These are phyloP conservation scores for Drosophila takahashii DNA, from an alignment of 1,140 invertebrate genomes.

Conservation along the genomic window DNA sequence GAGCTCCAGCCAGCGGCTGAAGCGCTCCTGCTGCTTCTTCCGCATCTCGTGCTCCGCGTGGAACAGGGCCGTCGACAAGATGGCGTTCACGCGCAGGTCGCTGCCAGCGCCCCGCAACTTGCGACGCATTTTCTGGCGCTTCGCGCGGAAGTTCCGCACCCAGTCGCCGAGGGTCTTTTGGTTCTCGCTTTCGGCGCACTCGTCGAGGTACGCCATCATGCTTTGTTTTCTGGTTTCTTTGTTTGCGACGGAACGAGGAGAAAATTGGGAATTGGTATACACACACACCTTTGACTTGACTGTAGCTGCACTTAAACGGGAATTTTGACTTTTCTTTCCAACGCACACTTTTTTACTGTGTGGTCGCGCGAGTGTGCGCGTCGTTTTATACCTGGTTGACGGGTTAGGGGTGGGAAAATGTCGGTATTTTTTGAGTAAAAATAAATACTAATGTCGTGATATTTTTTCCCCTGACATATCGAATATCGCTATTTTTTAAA, in stretches of 20 bases:
- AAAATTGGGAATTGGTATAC: constrained; percentile 26
- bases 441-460: too few relatives aligned
- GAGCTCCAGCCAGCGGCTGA: constrained; percentile 76
- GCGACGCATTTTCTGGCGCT: constrained; percentile 83
- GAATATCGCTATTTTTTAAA: too few relatives aligned
- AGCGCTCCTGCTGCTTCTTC: constrained; percentile 81
- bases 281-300: constrained; percentile 69
- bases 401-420: too few relatives aligned
- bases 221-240: constrained; percentile 12
- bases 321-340: constrained; percentile 22
- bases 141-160: constrained; percentile 82
- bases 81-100: constrained; percentile 78
- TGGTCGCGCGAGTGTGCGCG: neutral
- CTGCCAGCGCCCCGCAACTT: constrained; percentile 69
- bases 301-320: constrained; percentile 13
- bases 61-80: constrained; percentile 76
- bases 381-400: neutral
- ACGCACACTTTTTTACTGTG: constrained; percentile 29
- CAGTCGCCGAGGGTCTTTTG: constrained; percentile 79
- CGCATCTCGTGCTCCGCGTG: constrained; percentile 79
- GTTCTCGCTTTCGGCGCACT: constrained; percentile 52
- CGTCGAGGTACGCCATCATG: constrained; percentile 63
- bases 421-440: too few relatives aligned
- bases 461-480: too few relatives aligned
- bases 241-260: constrained; percentile 39